Conservation (phyloP, 2,888 invertebrate genomes). For the Hemistola chrysoprasaria region DNA sequence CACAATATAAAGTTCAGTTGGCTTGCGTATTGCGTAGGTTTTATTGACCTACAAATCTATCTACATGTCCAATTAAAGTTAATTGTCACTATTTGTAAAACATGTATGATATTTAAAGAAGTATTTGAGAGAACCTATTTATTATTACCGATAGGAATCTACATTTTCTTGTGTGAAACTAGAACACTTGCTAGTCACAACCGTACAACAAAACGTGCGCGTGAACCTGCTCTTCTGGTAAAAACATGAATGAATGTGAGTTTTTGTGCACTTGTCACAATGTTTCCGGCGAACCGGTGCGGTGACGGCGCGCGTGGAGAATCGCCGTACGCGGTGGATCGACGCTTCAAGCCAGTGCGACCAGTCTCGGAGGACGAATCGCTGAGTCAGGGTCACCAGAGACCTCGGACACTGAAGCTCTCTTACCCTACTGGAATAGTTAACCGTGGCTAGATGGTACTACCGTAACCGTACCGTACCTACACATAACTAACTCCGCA, state of each 20-base stretch:
- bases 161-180: not conserved
- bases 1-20: no score
- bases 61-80: no score
- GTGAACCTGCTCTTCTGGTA: constrained; percentile 61
- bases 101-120: no score
- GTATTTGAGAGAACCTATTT: no score
- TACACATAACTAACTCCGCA: no score
- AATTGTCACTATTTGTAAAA: no score
- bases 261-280: constrained; percentile 79
- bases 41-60: no score
- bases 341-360: constrained; percentile 34
- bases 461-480: no score
- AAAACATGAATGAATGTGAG: constrained; percentile 75
- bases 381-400: constrained; percentile 30
- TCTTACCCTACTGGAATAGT: no score
- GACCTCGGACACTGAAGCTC: constrained; percentile 1
- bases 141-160: no score
- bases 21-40: no score
- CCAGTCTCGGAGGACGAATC: constrained; percentile 3
- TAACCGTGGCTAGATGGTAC: no score
- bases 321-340: constrained; percentile 75
- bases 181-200: constrained; percentile 18
- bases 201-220: constrained; percentile 21
- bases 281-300: constrained; percentile 69
- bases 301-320: constrained; percentile 66